A percentile compares a stretch with the other conserved stretches of the same genome.
These are phyloP conservation scores for Polyommatus icarus DNA, from an alignment of 2,888 invertebrate genomes.

Conservation along the genomic window DNA sequence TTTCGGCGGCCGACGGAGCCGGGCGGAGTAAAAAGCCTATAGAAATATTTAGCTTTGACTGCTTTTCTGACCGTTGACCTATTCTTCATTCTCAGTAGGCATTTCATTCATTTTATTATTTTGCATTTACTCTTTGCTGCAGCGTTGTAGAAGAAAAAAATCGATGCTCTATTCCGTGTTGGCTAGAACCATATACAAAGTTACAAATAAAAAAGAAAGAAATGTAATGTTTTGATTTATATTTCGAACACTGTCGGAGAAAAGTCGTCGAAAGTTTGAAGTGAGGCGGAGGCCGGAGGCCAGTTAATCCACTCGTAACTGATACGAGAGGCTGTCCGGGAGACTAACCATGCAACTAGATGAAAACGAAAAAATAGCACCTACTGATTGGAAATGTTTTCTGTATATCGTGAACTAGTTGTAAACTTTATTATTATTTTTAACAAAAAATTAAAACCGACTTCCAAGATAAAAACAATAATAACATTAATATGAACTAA, in stretches of 20 bases:
- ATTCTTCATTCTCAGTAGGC: not conserved
- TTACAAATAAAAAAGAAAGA: not conserved
- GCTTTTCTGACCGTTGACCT: not conserved
- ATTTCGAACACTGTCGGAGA: not conserved
- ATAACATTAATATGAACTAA: too few relatives aligned
- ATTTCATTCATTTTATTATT: not conserved
- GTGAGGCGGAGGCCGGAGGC: not conserved
- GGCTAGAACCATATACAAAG: not conserved
- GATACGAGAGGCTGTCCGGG: not conserved
- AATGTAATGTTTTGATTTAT: not conserved
- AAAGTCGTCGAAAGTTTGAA: constrained; percentile 6
- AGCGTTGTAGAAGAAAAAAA: not conserved
- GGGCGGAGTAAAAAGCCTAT: not conserved
- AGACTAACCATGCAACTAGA: not conserved
- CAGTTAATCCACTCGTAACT: not conserved
- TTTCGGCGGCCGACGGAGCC: not conserved
- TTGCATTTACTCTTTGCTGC: not conserved
- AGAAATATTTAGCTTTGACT: constrained; percentile 7
- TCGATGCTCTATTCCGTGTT: not conserved
- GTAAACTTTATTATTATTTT: too few relatives aligned
- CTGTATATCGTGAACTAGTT: too few relatives aligned
- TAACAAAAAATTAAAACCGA: too few relatives aligned
- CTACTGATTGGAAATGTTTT: too few relatives aligned
- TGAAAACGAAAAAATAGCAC: not conserved
- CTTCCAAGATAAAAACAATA: too few relatives aligned